phyloP scores from a whole-genome alignment of 2,797 vertebrate species.

The Otolemur crassicaudatus region DNA sequence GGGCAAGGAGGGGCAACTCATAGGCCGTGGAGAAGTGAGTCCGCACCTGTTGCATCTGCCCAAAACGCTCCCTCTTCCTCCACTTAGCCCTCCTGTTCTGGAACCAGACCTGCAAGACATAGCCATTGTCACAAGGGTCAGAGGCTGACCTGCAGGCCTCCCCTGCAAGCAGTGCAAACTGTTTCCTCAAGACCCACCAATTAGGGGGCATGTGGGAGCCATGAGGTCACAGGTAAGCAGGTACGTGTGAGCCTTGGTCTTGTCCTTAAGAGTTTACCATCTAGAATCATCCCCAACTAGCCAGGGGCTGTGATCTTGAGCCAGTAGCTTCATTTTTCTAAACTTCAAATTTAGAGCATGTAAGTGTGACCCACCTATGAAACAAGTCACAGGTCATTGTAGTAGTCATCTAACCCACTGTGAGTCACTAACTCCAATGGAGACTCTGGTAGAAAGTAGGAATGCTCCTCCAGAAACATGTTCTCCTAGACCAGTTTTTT shows the following conservation, averaged over 20 bases:
- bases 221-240: neutral
- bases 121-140: neutral
- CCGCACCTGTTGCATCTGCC: constrained; percentile 99
- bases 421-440: neutral
- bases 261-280: neutral
- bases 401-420: neutral
- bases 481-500: neutral
- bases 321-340: neutral
- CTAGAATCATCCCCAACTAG: neutral
- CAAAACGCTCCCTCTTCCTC: constrained; percentile 98
- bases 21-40: constrained; percentile 98
- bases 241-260: neutral
- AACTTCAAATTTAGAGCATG: neutral
- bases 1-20: constrained; percentile 96
- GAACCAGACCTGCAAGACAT: constrained; percentile 95
- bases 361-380: neutral
- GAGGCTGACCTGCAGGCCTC: rapidly evolving
- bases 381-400: neutral
- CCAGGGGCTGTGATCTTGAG: neutral
- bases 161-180: rapidly evolving
- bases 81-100: constrained; percentile 99
- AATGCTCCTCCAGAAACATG: rapidly evolving
- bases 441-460: neutral
- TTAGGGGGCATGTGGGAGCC: neutral
- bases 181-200: neutral